Percentiles rank a stretch among this genome's conserved stretches.
Conservation (phyloP, 2,797 vertebrate species). For the Cygnus olor region DNA sequence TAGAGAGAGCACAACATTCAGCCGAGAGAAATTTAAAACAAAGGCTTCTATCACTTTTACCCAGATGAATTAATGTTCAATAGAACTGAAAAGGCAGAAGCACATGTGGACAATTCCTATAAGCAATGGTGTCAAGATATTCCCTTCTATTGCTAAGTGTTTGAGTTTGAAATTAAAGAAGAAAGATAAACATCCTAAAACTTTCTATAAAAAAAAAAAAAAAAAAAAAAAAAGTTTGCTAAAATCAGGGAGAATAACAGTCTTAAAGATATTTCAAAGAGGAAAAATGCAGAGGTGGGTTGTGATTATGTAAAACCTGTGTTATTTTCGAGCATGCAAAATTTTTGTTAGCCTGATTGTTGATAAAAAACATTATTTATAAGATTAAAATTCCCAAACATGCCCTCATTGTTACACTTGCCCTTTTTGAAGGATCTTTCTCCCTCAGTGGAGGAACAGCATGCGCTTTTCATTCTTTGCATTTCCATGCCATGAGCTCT, state of each 20-base stretch:
- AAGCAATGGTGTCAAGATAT: background rate
- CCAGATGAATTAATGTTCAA: background rate
- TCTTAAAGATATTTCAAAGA: background rate
- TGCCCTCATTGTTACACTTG: accelerated
- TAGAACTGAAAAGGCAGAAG: background rate
- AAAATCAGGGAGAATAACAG: background rate
- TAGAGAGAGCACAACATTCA: background rate
- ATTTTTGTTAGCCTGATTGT: background rate
- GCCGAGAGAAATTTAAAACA: background rate
- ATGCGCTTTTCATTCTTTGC: background rate
- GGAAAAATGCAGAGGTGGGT: background rate
- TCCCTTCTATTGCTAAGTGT: background rate
- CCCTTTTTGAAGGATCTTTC: background rate
- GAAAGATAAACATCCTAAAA: background rate
- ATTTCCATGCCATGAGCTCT: background rate
- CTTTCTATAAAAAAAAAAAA: background rate
- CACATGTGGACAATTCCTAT: background rate
- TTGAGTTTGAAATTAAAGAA: background rate
- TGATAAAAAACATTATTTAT: background rate
- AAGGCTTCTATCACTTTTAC: background rate
- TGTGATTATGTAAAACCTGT: background rate
- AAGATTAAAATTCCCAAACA: background rate
- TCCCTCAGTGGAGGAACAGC: background rate
- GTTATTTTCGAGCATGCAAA: background rate
- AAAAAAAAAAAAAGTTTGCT: background rate